Evolutionary conservation across 2,797 vertebrate species (phyloP).

Genomic region (Graptemys geographica): DNA sequence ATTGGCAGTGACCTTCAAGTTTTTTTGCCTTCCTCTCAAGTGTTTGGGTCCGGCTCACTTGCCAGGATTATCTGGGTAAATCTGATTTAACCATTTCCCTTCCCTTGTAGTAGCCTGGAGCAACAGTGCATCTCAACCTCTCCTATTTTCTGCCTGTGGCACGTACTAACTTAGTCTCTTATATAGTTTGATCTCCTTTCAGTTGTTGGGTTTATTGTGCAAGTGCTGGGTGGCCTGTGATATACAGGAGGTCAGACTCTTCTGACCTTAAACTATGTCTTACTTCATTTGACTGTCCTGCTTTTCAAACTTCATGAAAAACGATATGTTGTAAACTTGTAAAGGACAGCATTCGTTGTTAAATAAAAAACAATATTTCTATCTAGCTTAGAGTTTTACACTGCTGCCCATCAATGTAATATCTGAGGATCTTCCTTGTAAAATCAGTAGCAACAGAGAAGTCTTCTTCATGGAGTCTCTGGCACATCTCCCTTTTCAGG

Average conservation of each 20-base stretch:
- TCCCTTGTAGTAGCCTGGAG: neutral
- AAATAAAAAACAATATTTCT: neutral
- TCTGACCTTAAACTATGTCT: no score
- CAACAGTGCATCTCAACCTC: neutral
- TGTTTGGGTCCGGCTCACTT: neutral
- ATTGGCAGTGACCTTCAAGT: neutral
- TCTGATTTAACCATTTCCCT: neutral
- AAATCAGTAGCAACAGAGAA: constrained; percentile 26
- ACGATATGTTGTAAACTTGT: neutral
- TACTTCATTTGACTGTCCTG: neutral
- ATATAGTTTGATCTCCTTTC: neutral
- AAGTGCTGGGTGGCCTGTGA: neutral
- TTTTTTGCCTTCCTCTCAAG: neutral
- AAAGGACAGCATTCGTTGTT: neutral
- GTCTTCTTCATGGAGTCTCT: neutral
- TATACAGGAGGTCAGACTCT: neutral
- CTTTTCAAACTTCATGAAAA: constrained; percentile 20
- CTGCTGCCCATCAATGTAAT: neutral
- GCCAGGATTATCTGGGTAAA: neutral
- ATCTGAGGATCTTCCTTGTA: neutral
- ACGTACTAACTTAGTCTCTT: neutral
- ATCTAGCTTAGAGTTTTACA: constrained; percentile 19
- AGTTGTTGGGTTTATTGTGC: neutral
- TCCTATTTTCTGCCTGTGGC: neutral
- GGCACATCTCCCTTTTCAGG: accelerated